These are phyloP conservation scores for Peromyscus maniculatus DNA, from an alignment of 2,113 vertebrate species.

Conservation along the genomic window DNA sequence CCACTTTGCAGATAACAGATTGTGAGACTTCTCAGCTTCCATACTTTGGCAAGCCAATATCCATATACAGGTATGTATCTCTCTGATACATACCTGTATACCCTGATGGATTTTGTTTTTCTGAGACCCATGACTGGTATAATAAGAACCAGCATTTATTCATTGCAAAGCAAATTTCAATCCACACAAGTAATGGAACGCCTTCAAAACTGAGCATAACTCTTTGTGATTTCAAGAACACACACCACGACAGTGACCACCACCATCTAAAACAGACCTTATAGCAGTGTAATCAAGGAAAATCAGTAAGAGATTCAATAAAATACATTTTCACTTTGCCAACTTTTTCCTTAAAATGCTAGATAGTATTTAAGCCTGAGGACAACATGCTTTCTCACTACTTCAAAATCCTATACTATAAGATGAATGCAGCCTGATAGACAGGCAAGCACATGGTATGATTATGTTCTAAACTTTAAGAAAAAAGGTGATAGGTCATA, in stretches of 20 bases:
- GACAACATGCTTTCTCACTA: background rate
- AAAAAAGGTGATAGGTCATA: background rate
- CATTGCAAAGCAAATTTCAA: conserved; percentile 11
- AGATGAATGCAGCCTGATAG: background rate
- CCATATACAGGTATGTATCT: background rate
- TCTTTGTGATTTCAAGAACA: background rate
- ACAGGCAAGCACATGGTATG: background rate
- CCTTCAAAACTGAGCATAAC: background rate
- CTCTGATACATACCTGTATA: background rate
- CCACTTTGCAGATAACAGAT: background rate
- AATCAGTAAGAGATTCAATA: background rate
- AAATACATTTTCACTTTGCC: background rate
- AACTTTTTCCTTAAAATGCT: background rate
- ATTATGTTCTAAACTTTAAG: background rate
- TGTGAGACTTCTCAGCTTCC: background rate
- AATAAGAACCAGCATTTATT: background rate
- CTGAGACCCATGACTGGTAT: background rate
- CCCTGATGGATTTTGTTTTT: background rate
- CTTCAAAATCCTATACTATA: background rate
- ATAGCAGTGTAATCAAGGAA: conserved; percentile 10
- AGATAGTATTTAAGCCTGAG: background rate
- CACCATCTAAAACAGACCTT: background rate
- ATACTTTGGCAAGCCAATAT: background rate
- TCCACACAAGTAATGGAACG: background rate
- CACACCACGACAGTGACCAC: background rate